Percentiles rank a stretch among this genome's conserved stretches.
These are phyloP conservation scores for Meghimatium bilineatum DNA, from an alignment of 2,888 invertebrate genomes.

Conservation along the genomic window DNA sequence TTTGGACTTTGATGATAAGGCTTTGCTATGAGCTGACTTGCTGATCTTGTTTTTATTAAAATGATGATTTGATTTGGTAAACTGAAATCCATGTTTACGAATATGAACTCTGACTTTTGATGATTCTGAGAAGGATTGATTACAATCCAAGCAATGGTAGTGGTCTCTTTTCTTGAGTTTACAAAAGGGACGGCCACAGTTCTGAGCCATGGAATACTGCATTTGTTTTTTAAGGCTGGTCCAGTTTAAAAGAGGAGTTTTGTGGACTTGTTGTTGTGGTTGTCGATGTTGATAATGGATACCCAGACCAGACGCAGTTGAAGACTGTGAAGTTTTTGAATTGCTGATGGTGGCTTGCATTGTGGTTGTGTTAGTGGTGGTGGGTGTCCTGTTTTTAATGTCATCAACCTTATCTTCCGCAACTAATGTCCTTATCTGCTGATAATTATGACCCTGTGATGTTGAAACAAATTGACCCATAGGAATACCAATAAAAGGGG, in stretches of 20 bases:
- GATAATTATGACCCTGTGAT: conserved; percentile 36
- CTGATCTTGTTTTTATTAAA: background rate
- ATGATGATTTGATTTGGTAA: conserved; percentile 54
- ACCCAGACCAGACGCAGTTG: conserved; percentile 62
- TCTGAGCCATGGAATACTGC: conserved; percentile 70
- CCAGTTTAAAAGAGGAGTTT: conserved; percentile 64
- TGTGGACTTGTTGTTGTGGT: conserved; percentile 40
- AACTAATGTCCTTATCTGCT: background rate
- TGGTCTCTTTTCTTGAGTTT: conserved; percentile 87
- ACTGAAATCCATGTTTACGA: conserved; percentile 81
- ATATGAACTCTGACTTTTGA: conserved; percentile 84
- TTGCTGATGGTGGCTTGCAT: conserved; percentile 31
- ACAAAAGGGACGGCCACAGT: conserved; percentile 87
- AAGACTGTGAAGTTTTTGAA: conserved; percentile 19
- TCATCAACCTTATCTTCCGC: conserved; percentile 10
- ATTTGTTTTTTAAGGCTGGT: conserved; percentile 64
- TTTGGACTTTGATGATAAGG: background rate
- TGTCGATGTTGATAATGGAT: conserved; percentile 59
- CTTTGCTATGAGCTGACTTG: background rate
- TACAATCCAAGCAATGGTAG: conserved; percentile 88
- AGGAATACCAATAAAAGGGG: conserved; percentile 34
- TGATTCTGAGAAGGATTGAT: conserved; percentile 87
- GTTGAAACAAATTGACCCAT: conserved; percentile 35
- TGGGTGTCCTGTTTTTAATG: conserved; percentile 18
- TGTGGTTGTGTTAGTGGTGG: background rate